Conservation (phyloP, 2,113 vertebrate species). For the Poicephalus meyeri region DNA sequence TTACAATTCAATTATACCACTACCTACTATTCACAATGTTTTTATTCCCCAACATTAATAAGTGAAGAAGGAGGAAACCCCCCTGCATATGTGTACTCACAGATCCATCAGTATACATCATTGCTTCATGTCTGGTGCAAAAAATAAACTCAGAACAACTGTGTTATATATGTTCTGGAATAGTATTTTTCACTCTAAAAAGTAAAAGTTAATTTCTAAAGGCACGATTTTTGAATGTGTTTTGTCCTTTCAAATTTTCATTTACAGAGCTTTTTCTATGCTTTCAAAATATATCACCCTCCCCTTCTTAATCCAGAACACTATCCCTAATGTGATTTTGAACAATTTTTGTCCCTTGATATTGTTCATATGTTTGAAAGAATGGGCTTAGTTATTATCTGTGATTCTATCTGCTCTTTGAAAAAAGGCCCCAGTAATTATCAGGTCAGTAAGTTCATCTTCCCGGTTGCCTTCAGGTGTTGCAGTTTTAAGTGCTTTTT, state of each 20-base stretch:
- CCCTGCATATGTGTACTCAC: rapidly evolving
- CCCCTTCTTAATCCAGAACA: background rate
- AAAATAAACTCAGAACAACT: background rate
- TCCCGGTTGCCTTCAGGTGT: background rate
- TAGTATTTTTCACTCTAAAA: background rate
- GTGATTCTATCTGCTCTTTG: background rate
- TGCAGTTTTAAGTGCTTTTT: constrained; percentile 32
- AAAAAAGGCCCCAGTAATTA: constrained; percentile 2
- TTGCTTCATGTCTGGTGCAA: background rate
- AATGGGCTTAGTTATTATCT: background rate
- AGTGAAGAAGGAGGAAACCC: rapidly evolving
- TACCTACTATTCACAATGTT: background rate
- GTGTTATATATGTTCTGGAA: background rate
- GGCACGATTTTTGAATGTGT: background rate
- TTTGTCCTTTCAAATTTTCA: background rate
- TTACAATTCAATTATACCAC: background rate
- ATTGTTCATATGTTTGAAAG: background rate
- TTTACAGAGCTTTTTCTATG: background rate
- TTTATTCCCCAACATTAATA: background rate
- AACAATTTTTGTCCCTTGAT: background rate
- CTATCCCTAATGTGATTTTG: background rate
- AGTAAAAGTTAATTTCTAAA: background rate
- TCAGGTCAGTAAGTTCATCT: constrained; percentile 34
- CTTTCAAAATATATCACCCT: background rate
- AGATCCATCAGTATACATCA: background rate